Evolutionary conservation across 2,797 vertebrate species (phyloP).

Genomic region (Eulemur rubriventer): DNA sequence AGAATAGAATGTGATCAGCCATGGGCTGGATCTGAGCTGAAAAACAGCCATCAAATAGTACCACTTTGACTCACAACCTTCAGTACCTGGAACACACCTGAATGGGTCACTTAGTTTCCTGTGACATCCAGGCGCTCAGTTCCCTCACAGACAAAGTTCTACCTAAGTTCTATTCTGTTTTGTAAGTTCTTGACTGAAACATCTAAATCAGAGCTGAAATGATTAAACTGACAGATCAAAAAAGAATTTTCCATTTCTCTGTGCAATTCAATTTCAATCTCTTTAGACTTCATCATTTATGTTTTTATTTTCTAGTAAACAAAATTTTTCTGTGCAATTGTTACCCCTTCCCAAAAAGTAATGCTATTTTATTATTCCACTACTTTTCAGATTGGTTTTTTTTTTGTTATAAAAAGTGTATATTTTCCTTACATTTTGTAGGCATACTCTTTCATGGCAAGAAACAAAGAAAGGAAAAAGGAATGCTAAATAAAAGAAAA

Average conservation of each 20-base stretch:
- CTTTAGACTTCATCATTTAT: not conserved
- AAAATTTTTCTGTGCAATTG: not conserved
- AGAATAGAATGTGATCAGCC: not conserved
- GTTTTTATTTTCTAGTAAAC: not conserved
- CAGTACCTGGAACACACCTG: not conserved
- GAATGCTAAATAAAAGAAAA: not conserved
- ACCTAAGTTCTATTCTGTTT: not conserved
- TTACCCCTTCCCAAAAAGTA: not conserved
- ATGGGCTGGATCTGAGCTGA: not conserved
- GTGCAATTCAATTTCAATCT: not conserved
- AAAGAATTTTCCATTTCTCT: not conserved
- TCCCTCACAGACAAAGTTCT: not conserved
- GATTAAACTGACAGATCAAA: not conserved
- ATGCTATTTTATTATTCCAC: not conserved
- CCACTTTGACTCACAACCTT: not conserved
- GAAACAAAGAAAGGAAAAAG: not conserved
- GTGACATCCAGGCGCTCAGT: not conserved
- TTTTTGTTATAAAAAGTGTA: not conserved
- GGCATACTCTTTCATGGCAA: not conserved
- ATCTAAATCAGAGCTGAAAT: not conserved
- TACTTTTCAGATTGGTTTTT: not conserved
- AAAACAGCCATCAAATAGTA: not conserved
- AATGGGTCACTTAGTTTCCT: not conserved
- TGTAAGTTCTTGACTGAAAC: not conserved
- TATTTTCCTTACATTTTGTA: not conserved